Evolutionary conservation across 2,888 invertebrate genomes (phyloP).

Genomic region (Synanthedon andrenaeformis): DNA sequence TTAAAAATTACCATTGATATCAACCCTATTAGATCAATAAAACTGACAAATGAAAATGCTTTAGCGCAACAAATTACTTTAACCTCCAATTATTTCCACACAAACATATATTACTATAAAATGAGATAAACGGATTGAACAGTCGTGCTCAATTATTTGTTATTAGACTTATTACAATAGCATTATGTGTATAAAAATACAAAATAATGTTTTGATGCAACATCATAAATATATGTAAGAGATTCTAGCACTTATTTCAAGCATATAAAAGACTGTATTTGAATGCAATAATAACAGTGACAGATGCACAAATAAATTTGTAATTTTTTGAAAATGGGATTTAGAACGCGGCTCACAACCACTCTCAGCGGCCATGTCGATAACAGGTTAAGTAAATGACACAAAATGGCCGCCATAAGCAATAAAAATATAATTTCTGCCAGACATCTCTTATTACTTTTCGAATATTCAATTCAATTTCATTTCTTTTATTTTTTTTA

Average conservation of each 20-base stretch:
- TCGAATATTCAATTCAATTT: slow-evolving; percentile 44
- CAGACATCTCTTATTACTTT: slow-evolving; percentile 39
- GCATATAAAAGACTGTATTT: too few relatives aligned
- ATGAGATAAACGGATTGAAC: slow-evolving; percentile 45
- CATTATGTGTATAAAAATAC: slow-evolving; percentile 30
- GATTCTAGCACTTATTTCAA: background rate
- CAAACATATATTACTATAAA: slow-evolving; percentile 25
- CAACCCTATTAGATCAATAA: too few relatives aligned
- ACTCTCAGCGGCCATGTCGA: slow-evolving; percentile 33
- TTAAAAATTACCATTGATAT: slow-evolving; percentile 10
- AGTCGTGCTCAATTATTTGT: slow-evolving; percentile 40
- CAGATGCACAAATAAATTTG: background rate
- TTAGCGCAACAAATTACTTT: background rate
- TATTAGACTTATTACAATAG: slow-evolving; percentile 43
- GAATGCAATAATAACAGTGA: background rate
- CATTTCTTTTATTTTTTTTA: slow-evolving; percentile 18
- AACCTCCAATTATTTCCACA: slow-evolving; percentile 15
- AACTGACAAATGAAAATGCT: too few relatives aligned
- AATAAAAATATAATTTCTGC: slow-evolving; percentile 40
- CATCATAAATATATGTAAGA: background rate
- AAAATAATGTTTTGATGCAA: slow-evolving; percentile 11
- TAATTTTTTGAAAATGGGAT: slow-evolving; percentile 3
- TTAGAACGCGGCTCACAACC: slow-evolving; percentile 27
- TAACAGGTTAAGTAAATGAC: slow-evolving; percentile 60
- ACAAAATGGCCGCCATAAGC: slow-evolving; percentile 42